These are phyloP conservation scores for Kradibia gibbosae DNA, from an alignment of 1,140 invertebrate genomes.

Conservation along the genomic window DNA sequence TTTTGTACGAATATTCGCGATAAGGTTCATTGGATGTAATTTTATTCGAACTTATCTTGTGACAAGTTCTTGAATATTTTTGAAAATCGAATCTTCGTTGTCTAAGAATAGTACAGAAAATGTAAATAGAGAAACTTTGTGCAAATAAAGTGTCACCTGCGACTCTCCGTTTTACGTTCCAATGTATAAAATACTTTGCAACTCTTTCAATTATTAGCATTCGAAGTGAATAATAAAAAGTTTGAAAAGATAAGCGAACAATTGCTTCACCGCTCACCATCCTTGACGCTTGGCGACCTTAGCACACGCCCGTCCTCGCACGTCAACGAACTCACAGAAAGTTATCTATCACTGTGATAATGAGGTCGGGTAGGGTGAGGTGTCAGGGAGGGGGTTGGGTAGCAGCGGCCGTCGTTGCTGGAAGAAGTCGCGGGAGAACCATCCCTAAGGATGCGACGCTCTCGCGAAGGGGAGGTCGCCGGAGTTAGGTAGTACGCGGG, in stretches of 20 bases:
- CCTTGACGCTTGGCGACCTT: too few species aligned
- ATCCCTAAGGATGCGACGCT: too few species aligned
- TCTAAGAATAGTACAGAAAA: not conserved
- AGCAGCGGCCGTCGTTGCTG: too few species aligned
- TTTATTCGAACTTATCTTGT: not conserved
- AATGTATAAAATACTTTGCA: not conserved
- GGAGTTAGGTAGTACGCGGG: not conserved
- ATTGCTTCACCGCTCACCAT: not conserved
- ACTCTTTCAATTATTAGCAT: not conserved
- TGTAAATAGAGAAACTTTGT: conserved; percentile 15
- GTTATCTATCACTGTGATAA: too few species aligned
- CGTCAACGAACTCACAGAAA: too few species aligned
- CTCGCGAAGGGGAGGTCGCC: too few species aligned
- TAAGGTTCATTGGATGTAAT: not conserved
- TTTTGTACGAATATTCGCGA: not conserved
- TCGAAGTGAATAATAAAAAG: not conserved
- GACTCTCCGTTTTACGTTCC: not conserved
- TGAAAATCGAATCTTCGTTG: not conserved
- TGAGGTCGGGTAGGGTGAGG: too few species aligned
- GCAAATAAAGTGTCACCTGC: not conserved
- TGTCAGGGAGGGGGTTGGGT: too few species aligned
- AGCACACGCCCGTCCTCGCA: too few species aligned
- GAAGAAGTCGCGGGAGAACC: too few species aligned
- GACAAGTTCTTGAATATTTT: not conserved
- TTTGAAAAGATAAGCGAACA: not conserved